Conservation (phyloP, 1,140 invertebrate genomes). For the Helicoverpa armigera region DNA sequence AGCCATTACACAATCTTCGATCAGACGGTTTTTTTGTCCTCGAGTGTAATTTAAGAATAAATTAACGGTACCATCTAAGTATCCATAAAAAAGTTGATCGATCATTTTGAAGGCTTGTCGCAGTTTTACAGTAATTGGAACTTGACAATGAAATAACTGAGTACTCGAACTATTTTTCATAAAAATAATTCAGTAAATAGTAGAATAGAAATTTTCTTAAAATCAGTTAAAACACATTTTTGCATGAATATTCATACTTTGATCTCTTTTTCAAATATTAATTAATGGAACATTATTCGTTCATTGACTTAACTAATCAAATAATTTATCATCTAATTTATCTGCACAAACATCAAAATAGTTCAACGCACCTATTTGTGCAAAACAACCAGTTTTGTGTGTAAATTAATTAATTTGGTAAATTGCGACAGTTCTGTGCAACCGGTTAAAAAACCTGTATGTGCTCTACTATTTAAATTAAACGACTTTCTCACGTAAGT, state of each 20-base stretch:
- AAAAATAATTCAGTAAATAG: too few relatives aligned
- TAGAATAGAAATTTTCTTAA: too few relatives aligned
- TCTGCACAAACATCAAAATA: neutral
- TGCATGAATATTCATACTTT: too few relatives aligned
- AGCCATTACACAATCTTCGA: conserved; percentile 11
- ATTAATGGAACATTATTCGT: too few relatives aligned
- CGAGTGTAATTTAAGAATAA: neutral
- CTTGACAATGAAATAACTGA: too few relatives aligned
- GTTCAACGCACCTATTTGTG: conserved; percentile 1
- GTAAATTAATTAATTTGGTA: neutral
- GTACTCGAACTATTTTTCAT: too few relatives aligned
- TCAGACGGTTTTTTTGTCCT: conserved; percentile 6
- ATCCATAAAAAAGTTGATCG: neutral
- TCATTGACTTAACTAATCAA: too few relatives aligned
- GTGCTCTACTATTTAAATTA: neutral
- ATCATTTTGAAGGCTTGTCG: neutral
- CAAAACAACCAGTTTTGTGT: conserved; percentile 23
- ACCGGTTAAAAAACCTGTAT: conserved; percentile 22
- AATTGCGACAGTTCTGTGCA: conserved; percentile 3
- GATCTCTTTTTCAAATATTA: too few relatives aligned
- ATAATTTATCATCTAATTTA: neutral
- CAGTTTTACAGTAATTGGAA: too few relatives aligned
- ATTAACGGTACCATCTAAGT: neutral
- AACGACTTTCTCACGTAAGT: conserved; percentile 18
- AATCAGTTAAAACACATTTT: too few relatives aligned